Conservation (phyloP, 2,888 invertebrate species). For the Camptogramma bilineatum region DNA sequence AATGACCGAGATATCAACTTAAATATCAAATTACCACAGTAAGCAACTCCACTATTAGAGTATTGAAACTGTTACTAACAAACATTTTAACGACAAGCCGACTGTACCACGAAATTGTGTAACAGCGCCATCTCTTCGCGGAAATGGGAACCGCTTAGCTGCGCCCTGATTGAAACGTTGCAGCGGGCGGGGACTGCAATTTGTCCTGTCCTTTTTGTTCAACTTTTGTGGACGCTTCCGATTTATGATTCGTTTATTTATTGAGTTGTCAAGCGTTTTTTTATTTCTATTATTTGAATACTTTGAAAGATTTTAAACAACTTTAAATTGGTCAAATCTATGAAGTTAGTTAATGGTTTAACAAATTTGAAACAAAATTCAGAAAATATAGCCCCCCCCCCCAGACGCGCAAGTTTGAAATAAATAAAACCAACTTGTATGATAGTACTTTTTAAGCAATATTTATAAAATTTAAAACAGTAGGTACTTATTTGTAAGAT, state of each 20-base stretch:
- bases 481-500: no score
- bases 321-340: not conserved
- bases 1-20: no score
- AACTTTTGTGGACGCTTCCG: slow-evolving; percentile 37
- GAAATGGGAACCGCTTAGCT: slow-evolving; percentile 78
- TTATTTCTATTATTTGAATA: not conserved
- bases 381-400: no score
- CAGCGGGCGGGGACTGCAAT: slow-evolving; percentile 33
- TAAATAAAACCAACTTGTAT: no score
- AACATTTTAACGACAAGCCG: slow-evolving; percentile 31
- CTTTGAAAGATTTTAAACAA: not conserved
- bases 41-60: no score
- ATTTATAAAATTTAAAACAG: no score
- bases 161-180: slow-evolving; percentile 58
- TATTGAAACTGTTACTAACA: no score
- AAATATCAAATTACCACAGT: no score
- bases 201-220: slow-evolving; percentile 41
- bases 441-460: no score
- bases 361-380: no score
- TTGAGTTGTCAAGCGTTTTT: slow-evolving; percentile 18
- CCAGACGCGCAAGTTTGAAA: no score
- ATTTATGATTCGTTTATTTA: slow-evolving; percentile 38
- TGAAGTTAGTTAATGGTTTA: no score
- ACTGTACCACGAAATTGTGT: slow-evolving; percentile 54
- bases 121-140: slow-evolving; percentile 75